Evolutionary conservation across 2,113 vertebrate genomes (phyloP), one percentile per base, ranked within the genome.

Genomic region (Cariama cristata): DNA sequence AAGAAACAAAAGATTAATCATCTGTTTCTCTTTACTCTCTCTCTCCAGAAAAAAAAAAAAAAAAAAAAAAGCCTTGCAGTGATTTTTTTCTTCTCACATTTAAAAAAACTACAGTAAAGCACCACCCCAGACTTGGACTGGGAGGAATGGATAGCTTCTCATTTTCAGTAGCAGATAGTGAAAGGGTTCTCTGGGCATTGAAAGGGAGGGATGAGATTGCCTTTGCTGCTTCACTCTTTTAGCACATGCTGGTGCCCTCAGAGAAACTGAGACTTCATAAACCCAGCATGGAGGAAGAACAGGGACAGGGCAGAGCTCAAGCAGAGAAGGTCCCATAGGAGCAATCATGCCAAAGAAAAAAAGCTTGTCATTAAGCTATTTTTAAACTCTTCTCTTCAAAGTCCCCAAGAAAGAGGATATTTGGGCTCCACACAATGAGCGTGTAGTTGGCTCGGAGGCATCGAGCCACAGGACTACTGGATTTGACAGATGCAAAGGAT

Each of bases 1-100:
- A 89, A 82, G 64, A 90, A 87, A 80, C 53, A 67, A 86, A 84
- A 74, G 38, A 84, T 77, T 91, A 86, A 83, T 88, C 58, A 83
- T 96, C 47, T 93, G 56, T 74, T 91, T 86, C 35, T 76, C 42
- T 81, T 86, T 84, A 55, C 20, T 67, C 15, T 75, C 59, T 44
- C 14, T 73, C 5, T 32, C 8, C 19, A 11, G 12, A 0, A 18
- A 56, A 62, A 71, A 64, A 26, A 13, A 30, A 3, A 24, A 45
- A 11, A 45, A 56, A 42, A 27, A 56, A 2, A 33, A 21, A 58
- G 22, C 11, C 24, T 73, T 42, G 20, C 52, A 38, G 59, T 75
- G 28, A 59, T 49, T 38, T 74, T 28, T 23, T 49, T 6, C 20
- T 15, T 3, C n/a, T 88, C 45, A 6, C 8, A 56, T 80, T 93